Conservation (phyloP, 53 echinoderm and acorn worm species). For the Mesocentrotus franciscanus region DNA sequence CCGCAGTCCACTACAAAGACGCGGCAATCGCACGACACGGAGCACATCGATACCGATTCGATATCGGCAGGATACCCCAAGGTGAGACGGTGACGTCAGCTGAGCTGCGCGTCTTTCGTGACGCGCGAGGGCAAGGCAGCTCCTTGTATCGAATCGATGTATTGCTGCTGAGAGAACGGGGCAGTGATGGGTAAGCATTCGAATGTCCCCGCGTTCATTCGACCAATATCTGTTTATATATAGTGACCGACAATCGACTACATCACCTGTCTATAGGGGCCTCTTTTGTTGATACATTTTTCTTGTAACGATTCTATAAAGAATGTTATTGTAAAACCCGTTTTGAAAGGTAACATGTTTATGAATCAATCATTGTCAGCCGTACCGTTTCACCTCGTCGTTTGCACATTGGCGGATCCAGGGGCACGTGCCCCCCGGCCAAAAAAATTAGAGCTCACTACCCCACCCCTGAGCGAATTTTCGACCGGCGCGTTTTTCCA, state of each 20-base stretch:
- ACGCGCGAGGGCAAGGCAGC: conserved; percentile 53
- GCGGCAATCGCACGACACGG: conserved; percentile 79
- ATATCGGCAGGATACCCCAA: conserved; percentile 76
- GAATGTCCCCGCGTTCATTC: not conserved
- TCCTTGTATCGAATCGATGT: conserved; percentile 53
- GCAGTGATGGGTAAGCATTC: conserved; percentile 19
- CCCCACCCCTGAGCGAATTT: no score
- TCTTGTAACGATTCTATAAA: no score
- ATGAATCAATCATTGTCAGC: no score
- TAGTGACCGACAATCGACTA: no score
- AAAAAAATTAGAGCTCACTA: no score
- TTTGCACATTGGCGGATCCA: no score
- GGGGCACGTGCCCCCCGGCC: no score
- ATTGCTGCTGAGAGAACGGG: conserved; percentile 26
- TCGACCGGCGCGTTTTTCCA: no score
- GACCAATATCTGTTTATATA: conserved; percentile 11
- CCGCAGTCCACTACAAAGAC: conserved; percentile 84
- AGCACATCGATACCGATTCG: conserved; percentile 88
- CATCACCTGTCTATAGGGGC: no score
- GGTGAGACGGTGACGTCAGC: conserved; percentile 91
- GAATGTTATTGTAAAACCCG: no score
- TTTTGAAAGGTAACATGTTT: no score
- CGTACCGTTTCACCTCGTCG: no score
- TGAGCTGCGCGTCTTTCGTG: conserved; percentile 85
- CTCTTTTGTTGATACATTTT: not conserved